These are phyloP conservation scores for Actinia equina DNA, from an alignment of 64 coral and sea anemone genomes.

Conservation along the genomic window DNA sequence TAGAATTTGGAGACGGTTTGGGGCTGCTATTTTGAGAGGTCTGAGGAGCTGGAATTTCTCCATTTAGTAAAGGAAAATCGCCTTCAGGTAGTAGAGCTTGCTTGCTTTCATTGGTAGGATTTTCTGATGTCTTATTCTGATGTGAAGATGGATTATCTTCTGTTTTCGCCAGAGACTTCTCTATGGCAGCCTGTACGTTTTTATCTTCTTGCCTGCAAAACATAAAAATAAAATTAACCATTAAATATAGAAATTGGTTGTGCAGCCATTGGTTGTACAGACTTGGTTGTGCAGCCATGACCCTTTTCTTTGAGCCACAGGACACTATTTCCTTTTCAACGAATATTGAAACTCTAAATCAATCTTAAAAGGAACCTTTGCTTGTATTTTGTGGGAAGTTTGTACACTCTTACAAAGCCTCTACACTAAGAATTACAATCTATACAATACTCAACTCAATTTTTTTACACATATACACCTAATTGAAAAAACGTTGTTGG, in stretches of 20 bases:
- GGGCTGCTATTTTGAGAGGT: neutral
- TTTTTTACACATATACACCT: too few relatives aligned
- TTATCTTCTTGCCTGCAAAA: conserved; percentile 22
- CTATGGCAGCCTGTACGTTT: conserved; percentile 25
- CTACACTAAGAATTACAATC: too few relatives aligned
- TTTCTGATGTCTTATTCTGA: neutral
- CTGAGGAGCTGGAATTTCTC: neutral
- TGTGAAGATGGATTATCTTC: neutral
- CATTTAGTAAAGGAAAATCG: conserved; percentile 9
- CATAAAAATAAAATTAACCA: neutral
- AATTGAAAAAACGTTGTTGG: too few relatives aligned
- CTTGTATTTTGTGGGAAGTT: too few relatives aligned
- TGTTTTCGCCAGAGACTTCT: neutral
- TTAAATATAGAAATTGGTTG: neutral
- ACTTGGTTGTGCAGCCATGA: neutral
- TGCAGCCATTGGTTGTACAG: too few relatives aligned
- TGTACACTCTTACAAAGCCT: too few relatives aligned
- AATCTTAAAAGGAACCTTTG: too few relatives aligned
- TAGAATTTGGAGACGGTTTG: neutral
- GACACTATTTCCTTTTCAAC: too few relatives aligned
- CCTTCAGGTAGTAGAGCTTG: neutral
- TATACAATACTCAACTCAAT: too few relatives aligned
- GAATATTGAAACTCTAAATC: too few relatives aligned
- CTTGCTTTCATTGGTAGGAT: neutral
- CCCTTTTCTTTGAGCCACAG: too few relatives aligned